A percentile compares a stretch with the other conserved stretches of the same genome.
These are phyloP conservation scores for Rostratula benghalensis DNA, from an alignment of 2,113 vertebrate species.

Conservation along the genomic window DNA sequence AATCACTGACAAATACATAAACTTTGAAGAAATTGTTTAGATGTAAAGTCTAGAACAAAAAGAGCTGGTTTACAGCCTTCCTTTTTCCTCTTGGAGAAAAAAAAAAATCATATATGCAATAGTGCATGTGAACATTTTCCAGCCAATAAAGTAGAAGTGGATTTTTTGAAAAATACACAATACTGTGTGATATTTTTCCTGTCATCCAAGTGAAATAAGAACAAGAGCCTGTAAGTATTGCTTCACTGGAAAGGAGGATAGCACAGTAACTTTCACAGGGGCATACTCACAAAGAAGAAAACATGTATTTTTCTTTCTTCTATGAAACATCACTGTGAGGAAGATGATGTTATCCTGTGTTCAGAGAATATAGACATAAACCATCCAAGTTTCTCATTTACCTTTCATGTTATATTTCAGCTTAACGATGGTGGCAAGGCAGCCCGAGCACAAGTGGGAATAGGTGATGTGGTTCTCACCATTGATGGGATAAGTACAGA, in stretches of 20 bases:
- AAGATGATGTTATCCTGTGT: background rate
- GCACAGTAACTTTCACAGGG: background rate
- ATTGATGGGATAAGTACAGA: constrained; percentile 92
- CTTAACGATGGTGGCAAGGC: constrained; percentile 91
- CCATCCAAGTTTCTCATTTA: background rate
- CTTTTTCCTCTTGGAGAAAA: background rate
- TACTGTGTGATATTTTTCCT: background rate
- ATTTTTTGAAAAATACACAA: background rate
- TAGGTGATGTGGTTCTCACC: constrained; percentile 91
- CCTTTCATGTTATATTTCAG: constrained; percentile 71
- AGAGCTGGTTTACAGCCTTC: background rate
- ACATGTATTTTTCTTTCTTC: background rate
- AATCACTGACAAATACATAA: background rate
- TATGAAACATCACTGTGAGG: background rate
- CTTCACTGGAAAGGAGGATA: background rate
- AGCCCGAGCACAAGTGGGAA: constrained; percentile 82
- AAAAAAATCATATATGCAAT: background rate
- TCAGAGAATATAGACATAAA: background rate
- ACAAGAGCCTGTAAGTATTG: background rate
- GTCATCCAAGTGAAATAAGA: background rate
- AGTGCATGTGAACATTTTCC: background rate
- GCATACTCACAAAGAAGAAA: background rate
- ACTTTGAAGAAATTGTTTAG: background rate
- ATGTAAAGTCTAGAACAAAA: background rate
- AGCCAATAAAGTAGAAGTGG: background rate